A percentile compares a stretch with the other conserved stretches of the same genome.
Conservation (phyloP, 1,140 invertebrate genomes). For the Nasonia vitripennis region DNA sequence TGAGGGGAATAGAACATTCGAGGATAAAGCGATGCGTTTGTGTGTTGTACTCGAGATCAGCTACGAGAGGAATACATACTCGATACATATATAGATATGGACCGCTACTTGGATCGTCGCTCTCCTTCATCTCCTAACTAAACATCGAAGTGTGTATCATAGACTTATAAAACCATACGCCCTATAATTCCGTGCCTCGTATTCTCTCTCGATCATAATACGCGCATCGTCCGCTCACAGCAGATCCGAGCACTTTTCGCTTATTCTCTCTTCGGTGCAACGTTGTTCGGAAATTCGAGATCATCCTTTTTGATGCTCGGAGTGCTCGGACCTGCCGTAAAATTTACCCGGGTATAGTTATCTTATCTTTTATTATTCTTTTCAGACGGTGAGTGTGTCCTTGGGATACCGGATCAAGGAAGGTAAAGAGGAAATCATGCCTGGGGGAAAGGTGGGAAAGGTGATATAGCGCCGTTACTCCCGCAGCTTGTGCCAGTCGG, state of each 20-base stretch:
- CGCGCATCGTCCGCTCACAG: neutral
- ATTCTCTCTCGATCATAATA: neutral
- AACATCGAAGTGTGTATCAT: conserved; percentile 58
- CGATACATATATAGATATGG: conserved; percentile 40
- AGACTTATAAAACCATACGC: conserved; percentile 64
- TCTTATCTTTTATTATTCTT: neutral
- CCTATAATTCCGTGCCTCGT: conserved; percentile 47
- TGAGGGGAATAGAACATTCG: neutral
- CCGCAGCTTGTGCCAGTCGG: conserved; percentile 97
- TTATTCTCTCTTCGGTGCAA: neutral
- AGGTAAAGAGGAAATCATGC: conserved; percentile 45
- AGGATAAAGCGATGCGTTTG: neutral
- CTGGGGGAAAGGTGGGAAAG: neutral
- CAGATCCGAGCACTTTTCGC: neutral
- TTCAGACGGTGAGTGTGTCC: neutral
- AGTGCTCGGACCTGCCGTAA: conserved; percentile 20
- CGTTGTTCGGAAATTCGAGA: too few relatives aligned
- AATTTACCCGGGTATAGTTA: neutral
- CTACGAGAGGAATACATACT: conserved; percentile 7
- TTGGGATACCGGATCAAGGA: neutral
- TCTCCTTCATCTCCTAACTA: conserved; percentile 59
- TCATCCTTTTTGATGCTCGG: too few relatives aligned
- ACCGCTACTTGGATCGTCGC: conserved; percentile 30
- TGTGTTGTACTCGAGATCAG: neutral
- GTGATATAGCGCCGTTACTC: conserved; percentile 78